Evolutionary conservation across 2,888 invertebrate genomes (phyloP), one percentile per base, ranked within the genome.

Genomic region (Smittia aterrima): DNA sequence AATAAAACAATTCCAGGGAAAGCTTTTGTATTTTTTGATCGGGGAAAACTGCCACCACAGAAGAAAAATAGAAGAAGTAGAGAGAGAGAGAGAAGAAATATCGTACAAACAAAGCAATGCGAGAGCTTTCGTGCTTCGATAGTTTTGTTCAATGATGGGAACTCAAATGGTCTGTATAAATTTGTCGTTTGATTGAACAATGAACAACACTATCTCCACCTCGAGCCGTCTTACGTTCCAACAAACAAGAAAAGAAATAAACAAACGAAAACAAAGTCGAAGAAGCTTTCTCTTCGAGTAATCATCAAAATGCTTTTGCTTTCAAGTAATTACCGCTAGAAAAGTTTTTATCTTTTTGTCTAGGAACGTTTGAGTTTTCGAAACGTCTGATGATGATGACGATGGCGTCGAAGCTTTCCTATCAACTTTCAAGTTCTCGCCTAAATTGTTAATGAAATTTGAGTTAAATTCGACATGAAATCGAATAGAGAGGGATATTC

Each of bases 291-390:
- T 47, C 58, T 22, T 47, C 16, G 3, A 47, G 16, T 47, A 47
- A 16, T 47, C 11, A 38, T 47, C 16, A 47, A 47, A 47, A 47
- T 47, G 16, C 11, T 4, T 13, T 58, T 58, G 58, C 22, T 3
- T 58, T 47, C 16, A 13, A 40, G 18, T 40, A 72, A 25, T 72
- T 72, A 75, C 71, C 66, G 75, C 66, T 25, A 73, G 41, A 41
- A 72, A 75, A 73, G 40, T 72, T 53, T 71, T 75, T 24, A 75
- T 72, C 18, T 70, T 75, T 73, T 62, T 64, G 64, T 75, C 72
- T 75, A 72, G 66, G 27, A 74, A 66, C 38, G 18, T 40, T 73
- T 74, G 75, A 9, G 47, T 74, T 38, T 68, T 74, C 24, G 67
- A 62, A 16, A 54, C 64, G 62, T 75, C 75, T 9, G 67, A 54